Evolutionary conservation across 1,140 invertebrate genomes (phyloP), one percentile per base, ranked within the genome.

Genomic region (Meloidogyne exigua): DNA sequence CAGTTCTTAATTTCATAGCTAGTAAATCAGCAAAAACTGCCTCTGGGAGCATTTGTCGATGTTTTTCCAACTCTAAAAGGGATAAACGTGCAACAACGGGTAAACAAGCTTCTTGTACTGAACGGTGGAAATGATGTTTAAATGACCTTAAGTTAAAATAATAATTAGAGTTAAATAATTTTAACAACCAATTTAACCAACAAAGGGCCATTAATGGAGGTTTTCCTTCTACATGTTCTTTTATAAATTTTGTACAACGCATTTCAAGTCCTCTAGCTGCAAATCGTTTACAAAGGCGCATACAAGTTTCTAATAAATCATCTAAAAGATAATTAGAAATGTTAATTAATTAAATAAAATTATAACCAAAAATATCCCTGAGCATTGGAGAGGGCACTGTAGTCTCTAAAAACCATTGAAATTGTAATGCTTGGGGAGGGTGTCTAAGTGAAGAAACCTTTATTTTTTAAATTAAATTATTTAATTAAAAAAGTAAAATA

Each of bases 281-380:
- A 68, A 87, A 87, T 66, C 85, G 63, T 67, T 87, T 87, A 5
- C 80, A 87, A 25, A 87, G 75, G 23, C 85, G 49, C 85, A 87
- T 87, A 66, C 85, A 87, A 21, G 85, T 87, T 72, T 87, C 85
- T n/a, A 87, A 78, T 9, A 81, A 79, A 26, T 87, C 83, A 69
- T 86, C 84, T 85, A 76, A 80, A 81, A 36, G 21, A 36, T 49
- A n/a, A 23, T n/a, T n/a, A n/a, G n/a, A 42, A 68, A 44, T 39
- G 0, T 39, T 42, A 7, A 4, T 39, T 25, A 32, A 23, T 63
- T 75, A n/a, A 21, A 74, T 18, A 26, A 3, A n/a, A n/a, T 12
- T 26, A 63, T 2, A 75, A 84, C 85, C 85, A 28, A 81, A 73
- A 44, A 87, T 81, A 69, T 86, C 85, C 39, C 79, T 84, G 0